These are phyloP conservation scores for Tetrax tetrax DNA, from an alignment of 2,113 vertebrate genomes.

Conservation along the genomic window DNA sequence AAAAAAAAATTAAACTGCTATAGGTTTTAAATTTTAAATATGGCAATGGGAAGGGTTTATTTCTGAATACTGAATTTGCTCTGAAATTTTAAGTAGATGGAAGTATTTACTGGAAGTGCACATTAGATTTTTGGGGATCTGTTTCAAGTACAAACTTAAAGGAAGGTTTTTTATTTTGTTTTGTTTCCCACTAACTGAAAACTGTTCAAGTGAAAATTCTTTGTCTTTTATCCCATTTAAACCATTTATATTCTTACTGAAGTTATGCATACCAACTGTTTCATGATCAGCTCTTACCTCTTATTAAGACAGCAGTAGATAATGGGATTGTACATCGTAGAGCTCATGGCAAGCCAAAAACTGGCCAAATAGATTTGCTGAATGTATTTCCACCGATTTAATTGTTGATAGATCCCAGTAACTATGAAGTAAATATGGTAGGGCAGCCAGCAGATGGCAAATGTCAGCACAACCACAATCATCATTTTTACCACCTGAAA, in stretches of 20 bases:
- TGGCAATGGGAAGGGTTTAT: accelerated
- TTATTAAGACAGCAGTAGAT: slow-evolving; percentile 99
- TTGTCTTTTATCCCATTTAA: not conserved
- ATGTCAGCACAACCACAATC: slow-evolving; percentile 96
- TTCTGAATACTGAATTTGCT: not conserved
- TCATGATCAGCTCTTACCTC: slow-evolving; percentile 78
- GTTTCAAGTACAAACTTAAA: not conserved
- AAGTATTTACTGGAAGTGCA: not conserved
- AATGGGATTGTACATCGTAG: slow-evolving; percentile 98
- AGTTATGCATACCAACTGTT: not conserved
- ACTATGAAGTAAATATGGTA: slow-evolving; percentile 95
- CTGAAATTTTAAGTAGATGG: not conserved
- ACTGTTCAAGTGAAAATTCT: not conserved
- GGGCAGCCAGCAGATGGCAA: slow-evolving; percentile 96
- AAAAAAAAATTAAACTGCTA: not conserved
- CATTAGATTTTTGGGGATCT: not conserved
- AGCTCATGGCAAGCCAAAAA: slow-evolving; percentile 98
- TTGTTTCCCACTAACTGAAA: not conserved
- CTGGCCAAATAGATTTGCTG: slow-evolving; percentile 95
- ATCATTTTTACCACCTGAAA: slow-evolving; percentile 98
- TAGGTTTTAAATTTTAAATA: not conserved
- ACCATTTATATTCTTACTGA: not conserved
- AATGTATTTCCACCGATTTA: slow-evolving; percentile 91
- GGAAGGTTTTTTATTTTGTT: not conserved
- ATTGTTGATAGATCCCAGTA: slow-evolving; percentile 83